Evolutionary conservation across 2,113 vertebrate species (phyloP).

Genomic region (Mobula birostris): DNA sequence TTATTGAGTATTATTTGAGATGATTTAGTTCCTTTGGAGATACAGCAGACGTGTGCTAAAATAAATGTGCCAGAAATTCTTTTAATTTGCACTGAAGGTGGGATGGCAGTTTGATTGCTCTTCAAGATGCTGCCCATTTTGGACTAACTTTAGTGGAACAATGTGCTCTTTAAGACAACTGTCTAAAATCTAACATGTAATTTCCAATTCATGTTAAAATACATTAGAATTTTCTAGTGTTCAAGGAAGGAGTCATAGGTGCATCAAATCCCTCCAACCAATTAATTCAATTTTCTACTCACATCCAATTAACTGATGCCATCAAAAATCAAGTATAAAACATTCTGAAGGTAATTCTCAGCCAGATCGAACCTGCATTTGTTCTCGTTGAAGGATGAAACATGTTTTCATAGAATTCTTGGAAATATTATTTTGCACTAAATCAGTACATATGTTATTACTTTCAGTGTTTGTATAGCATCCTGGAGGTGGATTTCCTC

Average conservation of each 20-base stretch:
- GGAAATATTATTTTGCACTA: not conserved
- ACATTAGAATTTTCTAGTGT: not conserved
- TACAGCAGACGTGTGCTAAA: not conserved
- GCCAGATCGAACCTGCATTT: too few relatives aligned
- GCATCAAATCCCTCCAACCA: not conserved
- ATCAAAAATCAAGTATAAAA: not conserved
- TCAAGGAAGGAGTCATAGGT: not conserved
- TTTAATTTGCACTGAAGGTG: not conserved
- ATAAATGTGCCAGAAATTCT: not conserved
- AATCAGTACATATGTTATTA: not conserved
- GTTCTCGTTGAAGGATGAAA: not conserved
- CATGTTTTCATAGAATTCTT: not conserved
- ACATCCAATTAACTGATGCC: not conserved
- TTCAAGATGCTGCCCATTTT: not conserved
- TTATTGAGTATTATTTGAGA: not conserved
- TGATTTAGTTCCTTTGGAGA: not conserved
- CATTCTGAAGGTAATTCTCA: too few relatives aligned
- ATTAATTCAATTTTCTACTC: not conserved
- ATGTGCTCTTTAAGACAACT: not conserved
- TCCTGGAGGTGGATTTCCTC: not conserved
- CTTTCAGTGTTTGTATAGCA: not conserved
- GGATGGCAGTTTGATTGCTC: not conserved
- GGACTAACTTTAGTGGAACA: not conserved
- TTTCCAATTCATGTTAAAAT: not conserved
- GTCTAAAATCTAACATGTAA: not conserved